These are phyloP conservation scores for Volucella inanis DNA, from an alignment of 2,888 invertebrate genomes.

Conservation along the genomic window DNA sequence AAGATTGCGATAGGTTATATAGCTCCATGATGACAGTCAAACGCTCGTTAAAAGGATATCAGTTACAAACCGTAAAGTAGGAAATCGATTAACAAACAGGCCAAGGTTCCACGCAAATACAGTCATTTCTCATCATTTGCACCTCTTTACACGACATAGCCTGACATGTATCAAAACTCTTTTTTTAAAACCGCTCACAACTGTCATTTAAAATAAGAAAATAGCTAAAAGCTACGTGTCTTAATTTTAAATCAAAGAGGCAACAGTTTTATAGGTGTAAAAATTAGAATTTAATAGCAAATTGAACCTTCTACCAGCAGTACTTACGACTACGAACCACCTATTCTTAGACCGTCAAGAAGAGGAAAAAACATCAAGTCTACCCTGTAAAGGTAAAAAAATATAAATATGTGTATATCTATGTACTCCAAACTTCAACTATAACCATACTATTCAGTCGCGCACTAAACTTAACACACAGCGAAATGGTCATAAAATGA, in stretches of 20 bases:
- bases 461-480: slow-evolving; percentile 52
- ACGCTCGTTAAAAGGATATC: slow-evolving; percentile 29
- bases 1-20: slow-evolving; percentile 19
- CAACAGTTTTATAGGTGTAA: slow-evolving; percentile 52
- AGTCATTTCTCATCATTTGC: slow-evolving; percentile 39
- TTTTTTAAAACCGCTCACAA: no score
- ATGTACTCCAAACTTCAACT: slow-evolving; percentile 50
- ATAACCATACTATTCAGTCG: slow-evolving; percentile 66
- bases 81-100: slow-evolving; percentile 15
- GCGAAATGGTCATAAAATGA: slow-evolving; percentile 69
- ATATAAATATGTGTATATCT: slow-evolving; percentile 14
- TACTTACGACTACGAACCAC: slow-evolving; percentile 14
- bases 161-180: slow-evolving; percentile 25
- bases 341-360: slow-evolving; percentile 35
- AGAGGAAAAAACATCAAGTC: slow-evolving; percentile 26
- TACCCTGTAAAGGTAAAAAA: slow-evolving; percentile 44
- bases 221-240: slow-evolving; percentile 45
- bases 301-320: slow-evolving; percentile 39
- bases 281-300: slow-evolving; percentile 63
- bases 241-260: slow-evolving; percentile 41
- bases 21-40: slow-evolving; percentile 15
- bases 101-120: slow-evolving; percentile 45
- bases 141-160: slow-evolving; percentile 25
- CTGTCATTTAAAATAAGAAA: neutral
- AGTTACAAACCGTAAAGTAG: slow-evolving; percentile 42